A percentile compares a stretch with the other conserved stretches of the same genome.
Evolutionary conservation across 2,888 invertebrate genomes (phyloP).

Genomic region (Tipula helvola): DNA sequence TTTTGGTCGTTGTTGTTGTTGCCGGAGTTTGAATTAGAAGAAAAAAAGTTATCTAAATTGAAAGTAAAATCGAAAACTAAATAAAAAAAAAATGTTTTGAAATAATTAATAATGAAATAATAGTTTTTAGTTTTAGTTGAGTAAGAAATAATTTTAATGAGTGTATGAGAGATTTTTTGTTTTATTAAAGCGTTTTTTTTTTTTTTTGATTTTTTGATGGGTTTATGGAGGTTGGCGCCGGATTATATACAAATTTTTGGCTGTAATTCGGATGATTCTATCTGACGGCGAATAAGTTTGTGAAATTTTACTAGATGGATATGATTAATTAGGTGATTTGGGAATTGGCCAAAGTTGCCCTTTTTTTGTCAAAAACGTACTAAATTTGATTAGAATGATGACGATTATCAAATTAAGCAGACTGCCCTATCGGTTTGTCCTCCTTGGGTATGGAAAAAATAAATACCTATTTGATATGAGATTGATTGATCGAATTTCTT

Average conservation of each 20-base stretch:
- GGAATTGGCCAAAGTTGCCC: too few species aligned
- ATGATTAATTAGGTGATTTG: too few species aligned
- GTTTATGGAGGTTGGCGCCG: not conserved
- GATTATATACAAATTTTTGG: not conserved
- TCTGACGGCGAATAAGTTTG: too few species aligned
- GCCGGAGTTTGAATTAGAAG: not conserved
- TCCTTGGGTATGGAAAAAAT: too few species aligned
- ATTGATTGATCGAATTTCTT: too few species aligned
- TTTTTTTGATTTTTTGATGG: not conserved
- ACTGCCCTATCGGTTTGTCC: too few species aligned
- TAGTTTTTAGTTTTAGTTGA: not conserved
- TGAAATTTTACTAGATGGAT: too few species aligned
- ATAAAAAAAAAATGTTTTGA: not conserved
- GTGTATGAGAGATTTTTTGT: not conserved
- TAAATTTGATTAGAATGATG: too few species aligned
- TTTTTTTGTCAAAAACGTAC: too few species aligned
- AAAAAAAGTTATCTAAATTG: not conserved
- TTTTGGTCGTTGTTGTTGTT: not conserved
- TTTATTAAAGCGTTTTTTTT: not conserved
- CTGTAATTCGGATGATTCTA: not conserved
- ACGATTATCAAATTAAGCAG: too few species aligned
- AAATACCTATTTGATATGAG: too few species aligned
- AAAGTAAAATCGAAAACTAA: not conserved
- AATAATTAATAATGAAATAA: not conserved
- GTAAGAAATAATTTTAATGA: not conserved